Evolutionary conservation across 2,797 vertebrate species (phyloP).

Genomic region (Oceanodroma leucorhoa): DNA sequence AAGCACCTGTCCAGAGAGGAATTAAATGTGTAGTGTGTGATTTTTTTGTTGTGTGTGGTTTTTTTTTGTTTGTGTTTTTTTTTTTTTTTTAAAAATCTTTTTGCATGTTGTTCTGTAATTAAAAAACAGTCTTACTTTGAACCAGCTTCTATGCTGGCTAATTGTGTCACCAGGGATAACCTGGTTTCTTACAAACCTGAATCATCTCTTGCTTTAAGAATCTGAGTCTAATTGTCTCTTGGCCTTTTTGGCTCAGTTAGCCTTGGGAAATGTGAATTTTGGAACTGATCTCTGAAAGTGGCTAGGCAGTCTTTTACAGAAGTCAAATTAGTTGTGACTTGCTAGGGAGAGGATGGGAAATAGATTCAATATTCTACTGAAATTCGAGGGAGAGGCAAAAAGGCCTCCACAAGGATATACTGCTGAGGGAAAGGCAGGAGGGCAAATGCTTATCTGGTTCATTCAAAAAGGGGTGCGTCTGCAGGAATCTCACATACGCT

Average conservation of each 20-base stretch:
- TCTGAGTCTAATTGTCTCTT: not conserved
- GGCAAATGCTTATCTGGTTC: not conserved
- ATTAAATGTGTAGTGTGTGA: not conserved
- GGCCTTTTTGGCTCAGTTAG: not conserved
- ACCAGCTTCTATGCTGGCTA: not conserved
- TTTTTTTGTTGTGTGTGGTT: not conserved
- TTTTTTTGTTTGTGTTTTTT: too few relatives aligned
- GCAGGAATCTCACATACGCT: rapidly evolving
- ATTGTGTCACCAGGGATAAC: not conserved
- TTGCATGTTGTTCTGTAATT: not conserved
- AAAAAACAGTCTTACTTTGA: not conserved
- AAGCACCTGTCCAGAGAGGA: not conserved
- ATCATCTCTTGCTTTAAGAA: not conserved
- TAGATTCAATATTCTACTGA: not conserved
- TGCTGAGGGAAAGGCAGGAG: too few relatives aligned
- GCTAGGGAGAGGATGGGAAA: not conserved
- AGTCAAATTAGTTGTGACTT: not conserved
- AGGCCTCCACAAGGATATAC: not conserved
- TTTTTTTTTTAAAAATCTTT: not conserved
- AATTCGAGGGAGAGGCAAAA: not conserved
- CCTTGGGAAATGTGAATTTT: not conserved
- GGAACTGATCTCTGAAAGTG: not conserved
- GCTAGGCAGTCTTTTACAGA: not conserved
- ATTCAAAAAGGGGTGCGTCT: not conserved
- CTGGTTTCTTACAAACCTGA: not conserved